Conservation (phyloP, 2,797 vertebrate genomes). For the Ciconia nigra region DNA sequence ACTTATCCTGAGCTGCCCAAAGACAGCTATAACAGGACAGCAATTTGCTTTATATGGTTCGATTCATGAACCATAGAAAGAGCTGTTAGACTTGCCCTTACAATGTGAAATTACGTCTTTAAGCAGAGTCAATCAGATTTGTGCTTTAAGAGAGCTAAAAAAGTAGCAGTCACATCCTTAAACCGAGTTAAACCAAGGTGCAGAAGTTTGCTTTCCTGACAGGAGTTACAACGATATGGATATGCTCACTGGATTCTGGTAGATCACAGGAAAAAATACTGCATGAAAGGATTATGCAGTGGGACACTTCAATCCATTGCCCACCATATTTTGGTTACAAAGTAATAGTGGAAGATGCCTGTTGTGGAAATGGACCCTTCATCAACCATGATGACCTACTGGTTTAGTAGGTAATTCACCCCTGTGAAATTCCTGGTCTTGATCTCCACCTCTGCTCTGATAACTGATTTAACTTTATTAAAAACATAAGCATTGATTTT, state of each 20-base stretch:
- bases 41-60: background rate
- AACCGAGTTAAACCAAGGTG: background rate
- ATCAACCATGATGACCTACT: background rate
- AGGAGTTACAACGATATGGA: background rate
- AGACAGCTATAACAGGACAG: background rate
- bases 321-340: background rate
- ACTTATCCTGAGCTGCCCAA: background rate
- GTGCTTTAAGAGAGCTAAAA: background rate
- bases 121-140: background rate
- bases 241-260: background rate
- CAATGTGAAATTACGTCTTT: background rate
- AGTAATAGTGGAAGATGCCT: background rate
- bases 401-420: background rate
- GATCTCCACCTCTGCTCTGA: background rate
- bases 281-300: background rate
- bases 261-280: background rate
- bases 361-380: background rate
- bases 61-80: background rate
- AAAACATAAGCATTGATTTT: slow-evolving; percentile 23
- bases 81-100: background rate
- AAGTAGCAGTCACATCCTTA: background rate
- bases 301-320: background rate
- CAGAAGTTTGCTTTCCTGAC: background rate
- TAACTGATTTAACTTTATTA: slow-evolving; percentile 1
- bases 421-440: background rate